Evolutionary conservation across 2,113 vertebrate genomes (phyloP), one percentile per base, ranked within the genome.

Genomic region (Tachysurus vachellii): DNA sequence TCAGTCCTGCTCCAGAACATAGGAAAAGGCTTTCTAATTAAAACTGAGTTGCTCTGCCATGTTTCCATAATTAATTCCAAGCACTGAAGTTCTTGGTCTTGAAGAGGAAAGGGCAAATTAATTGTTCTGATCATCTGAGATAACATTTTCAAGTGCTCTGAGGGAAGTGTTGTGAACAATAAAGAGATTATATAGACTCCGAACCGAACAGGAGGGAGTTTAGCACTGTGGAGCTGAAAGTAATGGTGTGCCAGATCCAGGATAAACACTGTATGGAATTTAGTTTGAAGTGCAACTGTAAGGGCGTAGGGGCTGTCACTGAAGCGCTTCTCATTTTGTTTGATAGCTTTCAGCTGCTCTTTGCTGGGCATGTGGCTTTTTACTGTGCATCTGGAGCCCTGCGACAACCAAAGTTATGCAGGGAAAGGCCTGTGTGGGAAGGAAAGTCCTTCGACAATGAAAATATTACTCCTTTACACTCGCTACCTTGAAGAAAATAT

Each of bases 21-120:
- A 89, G 88, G 83, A 84, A 86, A 83, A 88, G 85, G 82, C 85
- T 86, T 75, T 88, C 84, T 91, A 90, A 90, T 90, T 91, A 89
- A 91, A 90, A 87, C 81, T 42, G 82, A 86, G 88, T 80, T 80
- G 64, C 80, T 86, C 87, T 84, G 82, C 85, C 88, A 87, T 90
- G 89, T 90, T 89, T 89, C 89, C 86, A 87, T 88, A 89, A 91
- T 90, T 88, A 90, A 91, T 91, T 90, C 70, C 75, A 88, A 86
- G 91, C 86, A 86, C 80, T 88, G 54, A 87, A 90, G 87, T 88
- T 87, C 89, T 84, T 89, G 61, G 82, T 85, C 61, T 85, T 88
- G 85, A 77, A 68, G 64, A 85, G 54, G 87, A 88, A 88, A 56
- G 77, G 68, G 88, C 79, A 84, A 89, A 86, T 88, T 70, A 86